Evolutionary conservation across 1,140 invertebrate genomes (phyloP), one percentile per base, ranked within the genome.

Genomic region (Cryptotermes secundus): DNA sequence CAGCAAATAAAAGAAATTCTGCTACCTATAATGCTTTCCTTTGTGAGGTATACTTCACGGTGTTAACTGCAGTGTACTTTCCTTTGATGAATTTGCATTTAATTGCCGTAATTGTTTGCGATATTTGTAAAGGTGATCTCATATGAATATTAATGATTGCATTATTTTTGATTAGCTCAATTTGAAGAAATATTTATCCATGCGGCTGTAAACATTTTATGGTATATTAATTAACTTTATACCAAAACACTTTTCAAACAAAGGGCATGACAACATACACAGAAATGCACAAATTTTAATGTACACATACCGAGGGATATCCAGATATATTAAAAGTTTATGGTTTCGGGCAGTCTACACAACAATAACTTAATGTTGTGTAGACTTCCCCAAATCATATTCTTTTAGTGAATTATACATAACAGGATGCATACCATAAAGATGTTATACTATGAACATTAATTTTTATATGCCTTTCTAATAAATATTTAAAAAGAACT

Each of bases 101-200:
- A 72, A 72, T 72, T 31, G 31, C 31, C 26, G 7, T 72, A 72
- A 72, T 72, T 72, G 59, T 72, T n/a, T n/a, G 59, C 59, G n/a
- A 31, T 31, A 72, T 72, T n/a, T 72, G 59, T 31, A 72, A 31
- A 72, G n/a, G 26, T 31, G n/a, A 26, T 72, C 59, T 72, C 59
- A 31, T 7, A 31, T 26, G 59, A 72, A 72, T 31, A 72, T 31
- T 9, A 9, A 26, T 72, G 2, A 72, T n/a, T 72, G n/a, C n/a
- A 72, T 72, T 72, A 72, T 72, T 72, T n/a, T 72, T 6, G 26
- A 72, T 72, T 72, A n/a, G 59, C n/a, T 72, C 59, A 72, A 26
- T n/a, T 72, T 72, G 26, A 59, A 16, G 26, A 72, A 72, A 72
- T 72, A 72, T 72, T 72, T 72, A 31, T 72, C 59, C n/a, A 31